Evolutionary conservation across 1,140 invertebrate species (phyloP).

Genomic region (Ectropis grisescens): DNA sequence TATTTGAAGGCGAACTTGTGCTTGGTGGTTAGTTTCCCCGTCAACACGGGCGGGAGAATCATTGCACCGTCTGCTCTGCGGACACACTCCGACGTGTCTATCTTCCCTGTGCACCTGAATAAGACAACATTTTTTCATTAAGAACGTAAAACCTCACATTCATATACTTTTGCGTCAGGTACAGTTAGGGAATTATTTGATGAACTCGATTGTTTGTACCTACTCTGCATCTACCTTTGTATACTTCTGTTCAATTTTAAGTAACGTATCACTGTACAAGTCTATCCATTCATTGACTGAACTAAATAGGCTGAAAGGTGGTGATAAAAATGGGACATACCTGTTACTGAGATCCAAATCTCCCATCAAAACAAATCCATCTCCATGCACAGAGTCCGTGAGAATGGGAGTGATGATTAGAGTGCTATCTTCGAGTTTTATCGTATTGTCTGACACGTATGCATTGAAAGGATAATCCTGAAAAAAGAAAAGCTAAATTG

Average conservation of each 20-base stretch:
- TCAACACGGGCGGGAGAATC: conserved; percentile 77
- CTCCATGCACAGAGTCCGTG: too few relatives aligned
- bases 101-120: conserved; percentile 73
- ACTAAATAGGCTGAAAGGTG: too few relatives aligned
- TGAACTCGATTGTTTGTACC: too few relatives aligned
- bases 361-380: too few relatives aligned
- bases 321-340: too few relatives aligned
- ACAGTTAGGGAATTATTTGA: too few relatives aligned
- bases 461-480: conserved; percentile 79
- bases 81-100: conserved; percentile 64
- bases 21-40: conserved; percentile 77
- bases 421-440: conserved; percentile 70
- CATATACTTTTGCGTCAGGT: too few relatives aligned
- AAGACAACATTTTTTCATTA: neutral
- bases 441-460: conserved; percentile 73
- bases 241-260: too few relatives aligned
- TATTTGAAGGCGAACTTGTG: conserved; percentile 78
- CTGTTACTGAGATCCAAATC: conserved; percentile 65
- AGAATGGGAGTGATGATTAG: conserved; percentile 75
- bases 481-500: conserved; percentile 19
- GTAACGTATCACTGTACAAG: too few relatives aligned
- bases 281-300: too few relatives aligned
- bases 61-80: conserved; percentile 57
- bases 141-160: too few relatives aligned
- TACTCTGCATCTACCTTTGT: too few relatives aligned